Evolutionary conservation across 2,797 vertebrate genomes (phyloP).

Genomic region (Scyliorhinus canicula): DNA sequence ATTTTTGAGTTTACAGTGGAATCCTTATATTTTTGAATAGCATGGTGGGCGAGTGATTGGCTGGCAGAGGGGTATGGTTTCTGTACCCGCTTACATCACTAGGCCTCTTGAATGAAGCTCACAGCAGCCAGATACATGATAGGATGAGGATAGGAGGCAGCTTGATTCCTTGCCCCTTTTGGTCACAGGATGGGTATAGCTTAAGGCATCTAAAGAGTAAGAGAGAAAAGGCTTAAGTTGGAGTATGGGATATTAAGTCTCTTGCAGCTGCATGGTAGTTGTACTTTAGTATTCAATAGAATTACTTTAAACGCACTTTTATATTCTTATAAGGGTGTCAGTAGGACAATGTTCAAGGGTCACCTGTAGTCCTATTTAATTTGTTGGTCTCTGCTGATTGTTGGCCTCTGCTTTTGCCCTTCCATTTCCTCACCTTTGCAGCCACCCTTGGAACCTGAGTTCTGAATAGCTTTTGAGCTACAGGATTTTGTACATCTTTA

Average conservation of each 20-base stretch:
- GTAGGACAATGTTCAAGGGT: not conserved
- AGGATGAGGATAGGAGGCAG: not conserved
- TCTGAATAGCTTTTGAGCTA: not conserved
- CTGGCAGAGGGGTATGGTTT: too few relatives aligned
- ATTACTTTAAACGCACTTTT: not conserved
- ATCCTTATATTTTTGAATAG: not conserved
- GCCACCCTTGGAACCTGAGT: not conserved
- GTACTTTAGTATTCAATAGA: not conserved
- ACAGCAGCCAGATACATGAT: too few relatives aligned
- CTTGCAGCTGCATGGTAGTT: not conserved
- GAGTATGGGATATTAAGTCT: not conserved
- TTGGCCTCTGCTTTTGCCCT: not conserved
- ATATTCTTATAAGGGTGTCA: not conserved
- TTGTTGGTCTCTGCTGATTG: not conserved
- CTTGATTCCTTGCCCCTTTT: not conserved
- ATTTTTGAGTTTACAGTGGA: not conserved
- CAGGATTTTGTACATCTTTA: not conserved
- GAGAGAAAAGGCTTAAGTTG: not conserved
- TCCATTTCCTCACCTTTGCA: not conserved
- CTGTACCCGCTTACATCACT: not conserved
- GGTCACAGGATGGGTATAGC: too few relatives aligned
- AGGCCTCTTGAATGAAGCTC: not conserved
- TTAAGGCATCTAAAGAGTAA: not conserved
- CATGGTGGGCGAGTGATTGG: not conserved
- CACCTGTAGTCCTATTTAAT: not conserved